These are phyloP conservation scores for Montipora efflorescens DNA, from an alignment of 64 coral and sea anemone species.

Conservation along the genomic window DNA sequence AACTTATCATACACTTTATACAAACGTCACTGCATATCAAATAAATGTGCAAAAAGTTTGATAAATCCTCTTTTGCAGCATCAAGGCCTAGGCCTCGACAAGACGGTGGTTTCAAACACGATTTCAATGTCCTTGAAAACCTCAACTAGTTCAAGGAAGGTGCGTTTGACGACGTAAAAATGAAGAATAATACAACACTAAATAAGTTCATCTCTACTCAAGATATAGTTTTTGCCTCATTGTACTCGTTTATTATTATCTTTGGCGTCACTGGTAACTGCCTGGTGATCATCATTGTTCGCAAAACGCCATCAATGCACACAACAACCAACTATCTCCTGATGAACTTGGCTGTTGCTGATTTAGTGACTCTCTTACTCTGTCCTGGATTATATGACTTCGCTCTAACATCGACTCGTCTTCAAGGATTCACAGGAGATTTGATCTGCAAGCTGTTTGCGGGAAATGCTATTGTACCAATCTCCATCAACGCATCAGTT, in stretches of 20 bases:
- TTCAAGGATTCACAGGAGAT: conserved; percentile 11
- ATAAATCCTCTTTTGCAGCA: too few relatives aligned
- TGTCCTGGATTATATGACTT: conserved; percentile 43
- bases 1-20: too few relatives aligned
- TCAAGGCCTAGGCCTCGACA: too few relatives aligned
- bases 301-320: conserved; percentile 52
- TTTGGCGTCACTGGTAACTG: conserved; percentile 24
- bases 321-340: conserved; percentile 66
- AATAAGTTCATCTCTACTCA: too few relatives aligned
- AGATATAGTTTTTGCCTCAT: conserved; percentile 7
- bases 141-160: too few relatives aligned
- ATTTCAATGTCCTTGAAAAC: too few relatives aligned
- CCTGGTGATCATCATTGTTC: conserved; percentile 13
- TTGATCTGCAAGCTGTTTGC: conserved; percentile 43
- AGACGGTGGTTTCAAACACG: too few relatives aligned
- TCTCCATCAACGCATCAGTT: conserved; percentile 15
- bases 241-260: conserved; percentile 43
- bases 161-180: too few relatives aligned
- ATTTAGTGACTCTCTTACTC: conserved; percentile 46
- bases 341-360: conserved; percentile 57
- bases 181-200: too few relatives aligned
- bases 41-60: too few relatives aligned
- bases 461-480: conserved; percentile 28
- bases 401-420: conserved; percentile 20
- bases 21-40: too few relatives aligned